phyloP scores from a whole-genome alignment of 2,113 vertebrate genomes.

The Eira barbara region DNA sequence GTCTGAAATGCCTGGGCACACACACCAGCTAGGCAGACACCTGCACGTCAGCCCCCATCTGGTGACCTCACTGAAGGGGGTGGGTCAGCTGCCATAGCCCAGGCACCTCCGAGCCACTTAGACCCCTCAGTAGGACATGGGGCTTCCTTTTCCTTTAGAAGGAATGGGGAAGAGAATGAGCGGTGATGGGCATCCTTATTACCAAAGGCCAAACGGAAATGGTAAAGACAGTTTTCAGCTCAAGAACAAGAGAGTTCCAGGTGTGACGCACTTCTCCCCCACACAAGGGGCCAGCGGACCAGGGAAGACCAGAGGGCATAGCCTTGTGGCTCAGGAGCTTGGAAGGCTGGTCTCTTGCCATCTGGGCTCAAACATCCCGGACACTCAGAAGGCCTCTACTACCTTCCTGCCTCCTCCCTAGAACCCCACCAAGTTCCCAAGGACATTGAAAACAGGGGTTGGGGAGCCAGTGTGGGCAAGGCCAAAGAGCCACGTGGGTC shows the following conservation, averaged over 20 bases:
- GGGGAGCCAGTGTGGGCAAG: background rate
- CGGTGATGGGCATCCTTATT: background rate
- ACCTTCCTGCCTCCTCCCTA: background rate
- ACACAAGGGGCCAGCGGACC: accelerated
- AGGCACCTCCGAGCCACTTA: background rate
- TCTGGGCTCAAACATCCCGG: accelerated
- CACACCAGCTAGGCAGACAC: background rate
- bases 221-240: background rate
- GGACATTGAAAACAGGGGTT: background rate
- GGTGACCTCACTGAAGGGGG: background rate
- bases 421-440: background rate
- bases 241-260: background rate
- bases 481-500: background rate
- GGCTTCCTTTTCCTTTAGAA: background rate
- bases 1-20: background rate
- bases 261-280: background rate
- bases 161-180: no score
- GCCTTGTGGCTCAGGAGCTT: background rate
- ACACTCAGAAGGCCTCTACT: background rate
- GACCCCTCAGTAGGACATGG: background rate
- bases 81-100: background rate
- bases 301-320: background rate
- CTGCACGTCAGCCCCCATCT: no score
- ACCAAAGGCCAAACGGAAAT: background rate
- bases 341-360: background rate